phyloP scores from a whole-genome alignment of 2,797 vertebrate genomes.

The Rhadinocentrus ornatus region DNA sequence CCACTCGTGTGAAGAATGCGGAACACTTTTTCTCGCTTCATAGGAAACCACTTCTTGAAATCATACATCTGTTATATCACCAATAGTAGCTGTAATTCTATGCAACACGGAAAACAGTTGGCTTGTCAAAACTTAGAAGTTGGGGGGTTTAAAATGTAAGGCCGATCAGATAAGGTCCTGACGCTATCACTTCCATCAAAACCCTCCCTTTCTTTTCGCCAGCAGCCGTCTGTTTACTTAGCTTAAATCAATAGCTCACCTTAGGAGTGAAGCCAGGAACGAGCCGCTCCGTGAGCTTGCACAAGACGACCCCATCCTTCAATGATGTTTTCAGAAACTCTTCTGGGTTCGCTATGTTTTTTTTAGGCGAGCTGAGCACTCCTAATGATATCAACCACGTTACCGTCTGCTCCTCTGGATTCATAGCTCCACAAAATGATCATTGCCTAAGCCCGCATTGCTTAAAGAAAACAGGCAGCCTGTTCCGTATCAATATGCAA shows the following conservation, averaged over 20 bases:
- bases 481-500: conserved; percentile 79
- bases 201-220: conserved; percentile 61
- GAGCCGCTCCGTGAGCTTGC: conserved; percentile 91
- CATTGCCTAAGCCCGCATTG: conserved; percentile 65
- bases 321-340: conserved; percentile 92
- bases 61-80: conserved; percentile 1
- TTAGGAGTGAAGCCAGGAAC: conserved; percentile 89
- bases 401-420: conserved; percentile 94
- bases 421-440: conserved; percentile 83
- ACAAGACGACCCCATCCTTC: conserved; percentile 94
- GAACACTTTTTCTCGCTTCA: conserved; percentile 71
- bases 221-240: conserved; percentile 21
- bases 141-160: conserved; percentile 8
- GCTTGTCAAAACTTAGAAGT: conserved; percentile 10
- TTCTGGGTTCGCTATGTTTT: conserved; percentile 92
- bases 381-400: conserved; percentile 98
- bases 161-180: conserved; percentile 54
- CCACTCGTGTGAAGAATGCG: conserved; percentile 77
- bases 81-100: not conserved
- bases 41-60: conserved; percentile 65
- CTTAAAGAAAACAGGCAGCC: conserved; percentile 45
- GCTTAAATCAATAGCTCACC: conserved; percentile 79
- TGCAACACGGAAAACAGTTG: not conserved
- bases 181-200: conserved; percentile 52
- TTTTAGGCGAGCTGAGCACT: conserved; percentile 96